A percentile compares a stretch with the other conserved stretches of the same genome.
phyloP scores from a whole-genome alignment of 2,888 invertebrate species.

The Helicoverpa assulta region DNA sequence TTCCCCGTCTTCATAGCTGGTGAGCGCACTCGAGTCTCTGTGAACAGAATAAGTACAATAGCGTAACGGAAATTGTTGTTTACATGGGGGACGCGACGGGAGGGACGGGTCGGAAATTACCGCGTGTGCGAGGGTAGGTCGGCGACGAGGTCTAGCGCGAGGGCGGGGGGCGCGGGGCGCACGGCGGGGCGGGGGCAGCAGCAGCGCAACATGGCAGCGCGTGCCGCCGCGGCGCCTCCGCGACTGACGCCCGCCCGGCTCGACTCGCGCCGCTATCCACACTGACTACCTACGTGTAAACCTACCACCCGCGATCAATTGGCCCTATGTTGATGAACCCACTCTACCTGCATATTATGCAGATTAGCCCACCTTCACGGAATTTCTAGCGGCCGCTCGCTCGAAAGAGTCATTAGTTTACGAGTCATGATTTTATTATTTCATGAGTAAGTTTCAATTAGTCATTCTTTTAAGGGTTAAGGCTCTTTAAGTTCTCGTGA shows the following conservation, averaged over 20 bases:
- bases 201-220: constrained; percentile 79
- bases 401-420: constrained; percentile 60
- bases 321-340: constrained; percentile 81
- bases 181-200: constrained; percentile 73
- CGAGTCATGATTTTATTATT: constrained; percentile 18
- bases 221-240: constrained; percentile 80
- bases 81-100: constrained; percentile 37
- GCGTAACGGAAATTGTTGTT: constrained; percentile 51
- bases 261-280: constrained; percentile 24
- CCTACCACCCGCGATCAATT: constrained; percentile 72
- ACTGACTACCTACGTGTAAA: constrained; percentile 44
- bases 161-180: constrained; percentile 65
- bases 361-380: constrained; percentile 71
- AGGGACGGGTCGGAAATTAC: constrained; percentile 69
- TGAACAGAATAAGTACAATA: constrained; percentile 68
- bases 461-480: constrained; percentile 11
- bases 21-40: constrained; percentile 84
- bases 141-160: constrained; percentile 84
- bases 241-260: constrained; percentile 78
- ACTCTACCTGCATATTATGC: constrained; percentile 81
- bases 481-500: not conserved
- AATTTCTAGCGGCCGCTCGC: constrained; percentile 56
- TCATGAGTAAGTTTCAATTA: constrained; percentile 29
- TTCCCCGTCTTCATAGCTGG: constrained; percentile 65
- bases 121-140: constrained; percentile 84